Percentiles rank a stretch among this genome's conserved stretches.
These are phyloP conservation scores for Neolamprologus hecqui DNA, from an alignment of 2,113 vertebrate genomes.

Conservation along the genomic window DNA sequence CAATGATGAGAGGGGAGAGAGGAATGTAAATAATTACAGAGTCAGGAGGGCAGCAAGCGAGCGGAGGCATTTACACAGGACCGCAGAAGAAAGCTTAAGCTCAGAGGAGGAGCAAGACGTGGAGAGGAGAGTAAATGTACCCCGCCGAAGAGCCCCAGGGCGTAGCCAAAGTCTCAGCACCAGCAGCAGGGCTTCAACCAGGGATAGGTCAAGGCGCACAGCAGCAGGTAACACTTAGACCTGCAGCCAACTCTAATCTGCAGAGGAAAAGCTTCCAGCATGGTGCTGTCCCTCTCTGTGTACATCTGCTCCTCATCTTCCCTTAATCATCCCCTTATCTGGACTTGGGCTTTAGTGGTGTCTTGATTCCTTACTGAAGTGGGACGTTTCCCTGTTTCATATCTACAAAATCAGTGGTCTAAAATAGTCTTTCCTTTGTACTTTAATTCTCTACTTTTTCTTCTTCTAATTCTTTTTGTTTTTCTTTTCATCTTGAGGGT, in stretches of 20 bases:
- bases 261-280: not conserved
- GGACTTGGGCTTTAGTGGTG: not conserved
- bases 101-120: constrained; percentile 54
- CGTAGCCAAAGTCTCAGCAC: constrained; percentile 53
- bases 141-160: constrained; percentile 1
- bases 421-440: not conserved
- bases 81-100: constrained; percentile 32
- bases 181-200: constrained; percentile 24
- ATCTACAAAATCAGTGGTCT: not conserved
- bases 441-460: not conserved
- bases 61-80: not conserved
- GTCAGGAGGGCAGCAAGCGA: constrained; percentile 36
- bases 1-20: not conserved
- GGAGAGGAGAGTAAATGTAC: constrained; percentile 25
- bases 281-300: not conserved
- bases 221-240: constrained; percentile 63
- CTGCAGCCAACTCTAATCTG: constrained; percentile 18
- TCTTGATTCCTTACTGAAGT: not conserved
- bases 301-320: constrained; percentile 22
- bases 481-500: not conserved
- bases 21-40: not conserved
- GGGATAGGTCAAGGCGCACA: constrained; percentile 12
- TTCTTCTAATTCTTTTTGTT: not conserved
- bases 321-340: constrained; percentile 14
- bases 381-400: not conserved